phyloP scores from a whole-genome alignment of 2,888 invertebrate species.

The Erebia palarica region DNA sequence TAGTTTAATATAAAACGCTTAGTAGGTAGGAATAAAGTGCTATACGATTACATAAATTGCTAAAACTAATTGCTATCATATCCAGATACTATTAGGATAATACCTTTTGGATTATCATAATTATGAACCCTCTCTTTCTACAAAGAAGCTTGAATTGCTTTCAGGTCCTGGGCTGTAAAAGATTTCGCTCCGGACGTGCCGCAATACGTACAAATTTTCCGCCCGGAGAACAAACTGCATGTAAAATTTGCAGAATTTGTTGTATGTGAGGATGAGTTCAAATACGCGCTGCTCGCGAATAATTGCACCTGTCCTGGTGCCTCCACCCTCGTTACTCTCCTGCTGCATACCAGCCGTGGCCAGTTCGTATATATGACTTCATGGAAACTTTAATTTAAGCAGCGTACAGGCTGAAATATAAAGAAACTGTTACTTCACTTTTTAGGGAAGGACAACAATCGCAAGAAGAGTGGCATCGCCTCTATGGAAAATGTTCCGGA shows the following conservation, averaged over 20 bases:
- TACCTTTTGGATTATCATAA: no score
- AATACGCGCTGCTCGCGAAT: conserved; percentile 98
- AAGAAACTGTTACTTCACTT: conserved; percentile 12
- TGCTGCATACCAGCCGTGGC: conserved; percentile 98
- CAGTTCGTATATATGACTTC: conserved; percentile 89
- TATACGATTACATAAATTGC: no score
- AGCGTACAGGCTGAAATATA: neutral
- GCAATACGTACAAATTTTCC: conserved; percentile 98
- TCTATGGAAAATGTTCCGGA: conserved; percentile 99
- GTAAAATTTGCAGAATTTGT: conserved; percentile 99
- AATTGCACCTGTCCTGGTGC: conserved; percentile 99
- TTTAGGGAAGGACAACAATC: conserved; percentile 95
- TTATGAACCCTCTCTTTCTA: neutral
- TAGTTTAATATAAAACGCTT: no score
- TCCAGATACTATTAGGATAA: no score
- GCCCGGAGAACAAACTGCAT: conserved; percentile 98
- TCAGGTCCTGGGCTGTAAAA: conserved; percentile 98
- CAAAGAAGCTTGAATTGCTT: conserved; percentile 49
- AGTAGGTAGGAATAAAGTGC: no score
- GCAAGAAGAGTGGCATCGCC: conserved; percentile 98
- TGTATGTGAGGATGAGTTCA: conserved; percentile 99
- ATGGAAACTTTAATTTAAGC: neutral
- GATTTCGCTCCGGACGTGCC: conserved; percentile 98
- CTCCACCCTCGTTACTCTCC: conserved; percentile 96
- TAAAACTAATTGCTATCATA: no score